phyloP scores from a whole-genome alignment of 2,797 vertebrate species.

The Bradypus variegatus region DNA sequence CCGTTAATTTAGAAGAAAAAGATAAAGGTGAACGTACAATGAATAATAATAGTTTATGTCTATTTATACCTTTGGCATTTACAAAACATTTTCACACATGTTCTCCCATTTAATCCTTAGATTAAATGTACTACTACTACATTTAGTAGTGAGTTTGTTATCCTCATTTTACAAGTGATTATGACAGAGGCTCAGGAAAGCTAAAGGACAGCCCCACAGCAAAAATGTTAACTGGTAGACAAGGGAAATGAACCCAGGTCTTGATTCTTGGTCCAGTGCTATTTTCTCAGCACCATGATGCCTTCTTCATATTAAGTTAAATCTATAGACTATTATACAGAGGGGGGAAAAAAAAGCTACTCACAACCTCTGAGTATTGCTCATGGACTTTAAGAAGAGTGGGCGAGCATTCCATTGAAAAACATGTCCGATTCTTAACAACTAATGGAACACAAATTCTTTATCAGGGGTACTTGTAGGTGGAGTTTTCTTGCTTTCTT shows the following conservation, averaged over 20 bases:
- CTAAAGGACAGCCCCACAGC: not conserved
- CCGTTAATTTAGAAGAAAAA: constrained; percentile 28
- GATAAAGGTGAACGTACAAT: not conserved
- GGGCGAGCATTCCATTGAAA: not conserved
- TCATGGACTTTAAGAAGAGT: not conserved
- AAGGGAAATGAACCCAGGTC: not conserved
- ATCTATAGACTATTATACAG: not conserved
- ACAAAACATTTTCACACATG: constrained; percentile 30
- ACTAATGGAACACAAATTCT: not conserved
- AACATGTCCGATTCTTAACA: not conserved
- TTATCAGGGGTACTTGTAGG: not conserved
- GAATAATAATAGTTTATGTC: not conserved
- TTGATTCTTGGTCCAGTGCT: not conserved
- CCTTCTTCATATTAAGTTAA: not conserved
- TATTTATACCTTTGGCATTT: constrained; percentile 17
- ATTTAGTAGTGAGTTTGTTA: not conserved
- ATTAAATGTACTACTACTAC: not conserved
- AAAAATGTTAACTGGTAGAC: not conserved
- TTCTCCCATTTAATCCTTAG: not conserved
- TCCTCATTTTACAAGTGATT: constrained; percentile 11
- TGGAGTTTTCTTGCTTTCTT: not conserved
- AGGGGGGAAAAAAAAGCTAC: not conserved
- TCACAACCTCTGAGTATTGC: not conserved
- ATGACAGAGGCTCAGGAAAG: not conserved
- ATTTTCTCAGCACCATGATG: not conserved